Conservation (phyloP, 2,888 invertebrate genomes). For the Sphinx pinastri region DNA sequence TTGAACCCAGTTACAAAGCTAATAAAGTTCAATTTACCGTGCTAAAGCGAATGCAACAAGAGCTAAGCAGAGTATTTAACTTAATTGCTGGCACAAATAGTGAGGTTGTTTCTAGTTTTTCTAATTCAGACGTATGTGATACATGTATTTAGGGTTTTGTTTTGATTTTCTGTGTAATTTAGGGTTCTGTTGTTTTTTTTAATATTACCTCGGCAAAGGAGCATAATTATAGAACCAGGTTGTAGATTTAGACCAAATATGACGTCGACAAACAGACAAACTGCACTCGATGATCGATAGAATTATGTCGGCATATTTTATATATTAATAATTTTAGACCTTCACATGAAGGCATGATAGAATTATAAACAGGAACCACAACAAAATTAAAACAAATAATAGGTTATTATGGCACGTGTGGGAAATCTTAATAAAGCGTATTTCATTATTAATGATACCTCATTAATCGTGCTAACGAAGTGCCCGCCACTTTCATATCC, state of each 20-base stretch:
- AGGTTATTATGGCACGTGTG: conserved; percentile 1
- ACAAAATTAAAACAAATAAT: background rate
- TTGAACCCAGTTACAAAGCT: conserved; percentile 29
- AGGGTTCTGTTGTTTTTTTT: background rate
- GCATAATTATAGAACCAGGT: too few relatives aligned
- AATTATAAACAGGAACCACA: background rate
- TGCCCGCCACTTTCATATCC: conserved; percentile 36
- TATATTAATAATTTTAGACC: background rate
- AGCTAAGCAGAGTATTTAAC: conserved; percentile 11
- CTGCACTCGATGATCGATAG: too few relatives aligned
- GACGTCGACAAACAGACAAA: too few relatives aligned
- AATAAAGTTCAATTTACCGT: background rate
- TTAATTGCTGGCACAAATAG: conserved; percentile 11
- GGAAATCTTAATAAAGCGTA: conserved; percentile 18
- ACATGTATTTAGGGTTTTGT: conserved; percentile 1
- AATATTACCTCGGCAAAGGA: too few relatives aligned
- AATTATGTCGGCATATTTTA: background rate
- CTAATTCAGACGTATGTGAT: background rate
- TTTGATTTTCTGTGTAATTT: background rate
- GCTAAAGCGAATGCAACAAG: background rate
- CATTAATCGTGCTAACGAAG: conserved; percentile 35
- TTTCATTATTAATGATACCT: conserved; percentile 20
- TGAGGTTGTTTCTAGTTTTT: conserved; percentile 9
- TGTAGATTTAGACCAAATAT: too few relatives aligned
- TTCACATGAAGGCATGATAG: background rate